These are phyloP conservation scores for Chaitophorus viminalis DNA, from an alignment of 2,888 invertebrate genomes.

Conservation along the genomic window DNA sequence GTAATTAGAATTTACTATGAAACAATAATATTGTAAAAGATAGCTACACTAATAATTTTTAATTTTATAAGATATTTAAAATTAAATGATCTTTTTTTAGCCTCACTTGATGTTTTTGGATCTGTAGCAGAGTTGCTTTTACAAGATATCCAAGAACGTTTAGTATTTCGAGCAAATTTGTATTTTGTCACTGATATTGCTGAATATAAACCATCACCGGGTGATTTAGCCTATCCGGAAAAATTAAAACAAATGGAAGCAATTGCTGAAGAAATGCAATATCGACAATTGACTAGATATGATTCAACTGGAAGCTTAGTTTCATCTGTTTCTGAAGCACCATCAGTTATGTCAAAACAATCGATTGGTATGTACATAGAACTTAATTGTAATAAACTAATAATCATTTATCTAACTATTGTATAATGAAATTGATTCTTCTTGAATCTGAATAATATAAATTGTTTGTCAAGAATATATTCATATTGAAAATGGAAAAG, in stretches of 20 bases:
- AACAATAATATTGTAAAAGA: constrained; percentile 21
- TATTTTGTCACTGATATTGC: constrained; percentile 93
- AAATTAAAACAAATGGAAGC: constrained; percentile 98
- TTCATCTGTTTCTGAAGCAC: constrained; percentile 54
- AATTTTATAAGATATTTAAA: background rate
- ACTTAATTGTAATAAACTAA: no score
- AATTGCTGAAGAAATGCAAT: constrained; percentile 61
- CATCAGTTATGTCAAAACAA: constrained; percentile 58
- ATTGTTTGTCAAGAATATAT: no score
- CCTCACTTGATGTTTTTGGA: constrained; percentile 81
- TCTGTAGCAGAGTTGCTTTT: constrained; percentile 82
- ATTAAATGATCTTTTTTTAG: constrained; percentile 66
- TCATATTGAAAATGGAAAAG: no score
- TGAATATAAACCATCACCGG: constrained; percentile 87
- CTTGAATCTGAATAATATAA: no score
- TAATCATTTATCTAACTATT: no score
- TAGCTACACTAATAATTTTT: background rate
- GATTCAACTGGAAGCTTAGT: constrained; percentile 57
- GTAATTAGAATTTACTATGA: constrained; percentile 69
- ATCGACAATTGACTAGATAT: constrained; percentile 50
- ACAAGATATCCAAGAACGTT: constrained; percentile 94
- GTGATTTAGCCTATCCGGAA: constrained; percentile 97
- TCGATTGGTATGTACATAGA: constrained; percentile 37
- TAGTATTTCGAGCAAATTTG: constrained; percentile 94
- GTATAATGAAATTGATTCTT: no score